Percentiles rank a stretch among this genome's conserved stretches.
phyloP scores from a whole-genome alignment of 2,113 vertebrate genomes.

The Etia nguti region DNA sequence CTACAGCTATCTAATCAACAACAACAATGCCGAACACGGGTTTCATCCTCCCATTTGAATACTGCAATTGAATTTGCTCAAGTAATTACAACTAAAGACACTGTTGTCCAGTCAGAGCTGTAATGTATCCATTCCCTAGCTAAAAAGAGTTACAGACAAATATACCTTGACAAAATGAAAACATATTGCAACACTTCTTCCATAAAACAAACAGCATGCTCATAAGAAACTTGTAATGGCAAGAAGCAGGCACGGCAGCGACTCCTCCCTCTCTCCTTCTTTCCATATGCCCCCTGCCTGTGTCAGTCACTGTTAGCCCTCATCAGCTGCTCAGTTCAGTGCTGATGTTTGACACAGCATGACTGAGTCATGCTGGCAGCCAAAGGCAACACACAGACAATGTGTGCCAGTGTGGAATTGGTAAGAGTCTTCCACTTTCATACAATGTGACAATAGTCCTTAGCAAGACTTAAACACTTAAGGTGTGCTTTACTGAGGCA shows the following conservation, averaged over 20 bases:
- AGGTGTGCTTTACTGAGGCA: not conserved
- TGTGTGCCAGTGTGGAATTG: conserved; percentile 1
- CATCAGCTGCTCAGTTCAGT: conserved; percentile 2
- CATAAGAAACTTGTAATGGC: not conserved
- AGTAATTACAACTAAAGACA: not conserved
- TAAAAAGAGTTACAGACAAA: not conserved
- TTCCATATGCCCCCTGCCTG: conserved; percentile 1
- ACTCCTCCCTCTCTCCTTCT: not conserved
- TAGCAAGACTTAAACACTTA: not conserved
- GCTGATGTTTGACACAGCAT: conserved; percentile 21
- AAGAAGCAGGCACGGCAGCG: not conserved
- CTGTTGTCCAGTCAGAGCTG: not conserved
- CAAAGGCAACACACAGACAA: conserved; percentile 1
- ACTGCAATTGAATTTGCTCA: not conserved
- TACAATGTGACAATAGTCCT: not conserved
- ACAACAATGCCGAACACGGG: not conserved
- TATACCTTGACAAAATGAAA: not conserved
- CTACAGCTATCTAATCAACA: not conserved
- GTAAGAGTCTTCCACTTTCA: not conserved
- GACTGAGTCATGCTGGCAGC: conserved; percentile 21
- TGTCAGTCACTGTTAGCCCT: not conserved
- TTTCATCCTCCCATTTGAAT: not conserved
- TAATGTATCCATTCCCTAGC: not conserved
- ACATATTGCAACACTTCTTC: not conserved
- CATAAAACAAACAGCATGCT: not conserved